Base-by-base conservation (phyloP, 1,140 invertebrate genomes). In the Epicauta chinensis region DNA sequence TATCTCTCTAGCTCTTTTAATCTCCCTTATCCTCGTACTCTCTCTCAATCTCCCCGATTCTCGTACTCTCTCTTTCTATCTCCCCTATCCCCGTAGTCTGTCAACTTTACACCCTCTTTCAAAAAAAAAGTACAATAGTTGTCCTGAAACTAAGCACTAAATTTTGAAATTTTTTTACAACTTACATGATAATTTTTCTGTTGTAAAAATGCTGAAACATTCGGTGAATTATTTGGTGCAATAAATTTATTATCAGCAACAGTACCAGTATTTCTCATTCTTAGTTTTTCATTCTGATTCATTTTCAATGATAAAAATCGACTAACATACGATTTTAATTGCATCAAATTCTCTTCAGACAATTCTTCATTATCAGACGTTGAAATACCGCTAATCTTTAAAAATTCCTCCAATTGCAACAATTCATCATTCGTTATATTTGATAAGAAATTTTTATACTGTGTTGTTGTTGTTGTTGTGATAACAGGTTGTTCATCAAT, bases 171-270 rank as follows among this genome's bases (percentile, higher is more conserved):
- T 63, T 14, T 2, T 5, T 23, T 14, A 29, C 11, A 11, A 37
- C 53, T 52, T 23, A 59, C 56, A 35, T 61, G 50, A 53, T 57
- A 59, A 51, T 59, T 52, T 72, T 74, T 77, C 61, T 77, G 75
- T 49, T 70, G 70, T 60, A 74, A 62, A 53, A 76, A 72, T 53
- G 78, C 74, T 31, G 81, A 82, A 56, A 83, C 80, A 69, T 84
- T 84, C 17, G 84, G 83, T 16, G 83, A 85, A 65, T 86, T 86
- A 32, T 83, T 83, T 45, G 83, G 83, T 29, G 82, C 83, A 35
- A 74, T 71, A 44, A 58, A 57, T 11, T 59, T 55, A 41, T 76
- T 70, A 51, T 85, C 75, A 34, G 81, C 83, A 70, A 80, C 87
- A 75, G 79, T 89, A 37, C 82, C 77, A 69, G 78, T 75, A 70